phyloP scores from a whole-genome alignment of 2,888 invertebrate species.

The Microchrysa polita region DNA sequence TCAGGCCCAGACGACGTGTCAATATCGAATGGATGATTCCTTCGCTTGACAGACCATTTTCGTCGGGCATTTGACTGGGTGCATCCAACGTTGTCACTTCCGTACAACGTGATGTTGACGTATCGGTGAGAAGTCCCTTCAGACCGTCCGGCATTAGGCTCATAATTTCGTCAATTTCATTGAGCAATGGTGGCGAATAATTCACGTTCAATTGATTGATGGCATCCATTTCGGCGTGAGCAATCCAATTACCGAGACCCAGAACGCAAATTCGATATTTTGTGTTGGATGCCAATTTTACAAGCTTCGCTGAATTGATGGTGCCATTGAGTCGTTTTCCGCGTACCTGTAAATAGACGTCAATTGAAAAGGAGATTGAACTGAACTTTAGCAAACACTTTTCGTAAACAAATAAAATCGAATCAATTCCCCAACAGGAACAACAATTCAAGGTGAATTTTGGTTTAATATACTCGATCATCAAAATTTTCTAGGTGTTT shows the following conservation, averaged over 20 bases:
- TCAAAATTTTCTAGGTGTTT: no score
- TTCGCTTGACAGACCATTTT: constrained; percentile 70
- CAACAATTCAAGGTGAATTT: no score
- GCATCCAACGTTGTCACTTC: constrained; percentile 80
- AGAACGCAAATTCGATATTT: constrained; percentile 88
- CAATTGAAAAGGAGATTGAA: no score
- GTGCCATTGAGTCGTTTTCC: constrained; percentile 79
- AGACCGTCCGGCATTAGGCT: constrained; percentile 70
- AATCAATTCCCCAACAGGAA: no score
- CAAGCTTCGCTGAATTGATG: constrained; percentile 77
- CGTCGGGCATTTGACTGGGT: constrained; percentile 69
- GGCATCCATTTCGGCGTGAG: constrained; percentile 61
- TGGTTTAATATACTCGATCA: no score
- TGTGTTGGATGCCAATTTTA: constrained; percentile 79
- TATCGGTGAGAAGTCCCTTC: constrained; percentile 72
- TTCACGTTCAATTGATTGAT: constrained; percentile 61
- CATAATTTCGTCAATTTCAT: constrained; percentile 46
- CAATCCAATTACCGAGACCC: constrained; percentile 81
- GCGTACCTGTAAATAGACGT: constrained; percentile 76
- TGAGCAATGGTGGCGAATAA: constrained; percentile 53
- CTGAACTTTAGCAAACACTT: no score
- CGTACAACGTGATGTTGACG: constrained; percentile 79
- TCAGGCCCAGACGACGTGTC: constrained; percentile 82
- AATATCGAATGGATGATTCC: constrained; percentile 80
- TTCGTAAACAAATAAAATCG: no score